Evolutionary conservation across 1,140 invertebrate species (phyloP).

Genomic region (Harpegnathos saltator): DNA sequence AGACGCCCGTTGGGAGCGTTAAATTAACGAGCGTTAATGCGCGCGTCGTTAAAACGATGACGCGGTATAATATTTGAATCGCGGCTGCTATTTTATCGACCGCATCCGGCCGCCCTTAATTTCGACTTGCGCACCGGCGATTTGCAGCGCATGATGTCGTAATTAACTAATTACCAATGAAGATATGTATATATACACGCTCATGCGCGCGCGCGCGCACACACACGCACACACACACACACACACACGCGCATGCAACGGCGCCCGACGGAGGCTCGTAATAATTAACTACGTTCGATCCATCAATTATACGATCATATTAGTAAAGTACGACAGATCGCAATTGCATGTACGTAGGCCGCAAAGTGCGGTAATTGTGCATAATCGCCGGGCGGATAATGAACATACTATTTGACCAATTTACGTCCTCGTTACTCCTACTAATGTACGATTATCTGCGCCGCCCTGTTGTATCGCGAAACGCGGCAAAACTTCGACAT

Average conservation of each 20-base stretch:
- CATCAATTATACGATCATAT: constrained; percentile 54
- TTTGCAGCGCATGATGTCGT: constrained; percentile 9
- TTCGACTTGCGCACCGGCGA: background rate
- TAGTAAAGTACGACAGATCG: constrained; percentile 35
- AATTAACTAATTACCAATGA: constrained; percentile 40
- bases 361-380: constrained; percentile 28
- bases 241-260: no score
- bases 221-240: no score
- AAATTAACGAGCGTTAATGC: background rate
- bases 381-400: constrained; percentile 24
- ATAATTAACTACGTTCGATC: constrained; percentile 56
- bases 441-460: background rate
- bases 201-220: background rate
- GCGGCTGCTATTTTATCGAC: background rate
- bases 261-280: background rate
- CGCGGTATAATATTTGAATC: background rate
- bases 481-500: no score
- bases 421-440: constrained; percentile 16
- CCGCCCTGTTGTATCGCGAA: background rate
- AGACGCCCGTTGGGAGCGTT: no score
- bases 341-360: constrained; percentile 45
- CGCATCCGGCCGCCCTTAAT: background rate
- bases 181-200: no score
- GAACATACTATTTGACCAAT: constrained; percentile 40
- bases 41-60: background rate